These are phyloP conservation scores for Xyliphius kryptos DNA, from an alignment of 2,113 vertebrate genomes.

Conservation along the genomic window DNA sequence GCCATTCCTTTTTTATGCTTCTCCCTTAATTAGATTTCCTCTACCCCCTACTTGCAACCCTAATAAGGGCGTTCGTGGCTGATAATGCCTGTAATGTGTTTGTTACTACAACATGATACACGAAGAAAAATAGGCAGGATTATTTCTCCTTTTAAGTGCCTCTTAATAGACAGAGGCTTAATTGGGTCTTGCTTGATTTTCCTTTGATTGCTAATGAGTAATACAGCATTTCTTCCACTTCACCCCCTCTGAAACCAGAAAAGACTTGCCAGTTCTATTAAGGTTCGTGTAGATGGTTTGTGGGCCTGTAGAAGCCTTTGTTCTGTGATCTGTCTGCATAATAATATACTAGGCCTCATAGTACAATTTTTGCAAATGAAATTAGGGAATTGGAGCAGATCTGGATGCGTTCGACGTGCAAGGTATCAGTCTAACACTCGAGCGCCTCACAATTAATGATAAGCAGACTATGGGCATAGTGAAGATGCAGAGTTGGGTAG, in stretches of 20 bases:
- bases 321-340: slow-evolving; percentile 17
- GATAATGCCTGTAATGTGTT: slow-evolving; percentile 65
- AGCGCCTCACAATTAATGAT: too few species aligned
- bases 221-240: slow-evolving; percentile 27
- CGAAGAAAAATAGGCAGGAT: slow-evolving; percentile 42
- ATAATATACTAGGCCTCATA: slow-evolving; percentile 1
- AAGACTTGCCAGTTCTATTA: slow-evolving; percentile 20
- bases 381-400: background rate
- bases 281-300: slow-evolving; percentile 25
- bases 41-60: slow-evolving; percentile 27
- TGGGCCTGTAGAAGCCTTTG: slow-evolving; percentile 17
- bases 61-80: slow-evolving; percentile 53
- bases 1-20: slow-evolving; percentile 49
- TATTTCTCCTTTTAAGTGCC: slow-evolving; percentile 52
- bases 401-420: too few species aligned
- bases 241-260: background rate
- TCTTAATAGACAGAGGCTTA: slow-evolving; percentile 54
- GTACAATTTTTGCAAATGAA: background rate
- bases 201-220: slow-evolving; percentile 50
- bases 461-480: too few species aligned
- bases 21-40: slow-evolving; percentile 59
- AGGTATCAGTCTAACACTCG: too few species aligned
- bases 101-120: slow-evolving; percentile 60
- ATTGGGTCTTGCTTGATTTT: slow-evolving; percentile 51
- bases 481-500: too few species aligned